These are phyloP conservation scores for Pomatostomus ruficeps DNA, from an alignment of 2,113 vertebrate genomes.

Conservation along the genomic window DNA sequence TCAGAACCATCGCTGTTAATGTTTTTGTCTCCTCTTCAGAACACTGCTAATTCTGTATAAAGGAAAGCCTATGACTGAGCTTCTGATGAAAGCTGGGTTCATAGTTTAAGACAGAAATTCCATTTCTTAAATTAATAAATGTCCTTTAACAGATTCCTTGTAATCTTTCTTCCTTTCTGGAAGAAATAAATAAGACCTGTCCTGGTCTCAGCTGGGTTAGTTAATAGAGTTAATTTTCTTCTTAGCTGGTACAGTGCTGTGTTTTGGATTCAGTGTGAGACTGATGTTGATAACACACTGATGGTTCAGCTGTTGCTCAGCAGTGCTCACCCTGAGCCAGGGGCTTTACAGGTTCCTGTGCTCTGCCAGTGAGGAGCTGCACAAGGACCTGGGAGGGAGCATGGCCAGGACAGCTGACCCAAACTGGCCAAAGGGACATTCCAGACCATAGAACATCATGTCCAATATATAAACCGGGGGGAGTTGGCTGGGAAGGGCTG, in stretches of 20 bases:
- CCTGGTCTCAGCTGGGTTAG: not conserved
- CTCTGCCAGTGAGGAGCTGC: not conserved
- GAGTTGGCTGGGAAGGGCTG: rapidly evolving
- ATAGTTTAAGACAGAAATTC: not conserved
- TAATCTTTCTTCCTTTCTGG: not conserved
- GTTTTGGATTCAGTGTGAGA: not conserved
- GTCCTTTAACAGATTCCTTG: not conserved
- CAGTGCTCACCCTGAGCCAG: not conserved
- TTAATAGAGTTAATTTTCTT: not conserved
- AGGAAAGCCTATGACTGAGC: not conserved
- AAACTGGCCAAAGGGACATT: not conserved
- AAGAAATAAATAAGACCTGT: not conserved
- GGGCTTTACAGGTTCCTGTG: not conserved
- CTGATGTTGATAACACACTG: not conserved
- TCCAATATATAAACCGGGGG: rapidly evolving
- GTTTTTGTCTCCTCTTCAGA: not conserved
- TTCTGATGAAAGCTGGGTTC: not conserved
- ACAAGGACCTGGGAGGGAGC: not conserved
- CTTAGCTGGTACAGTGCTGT: not conserved
- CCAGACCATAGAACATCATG: rapidly evolving
- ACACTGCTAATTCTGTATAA: not conserved
- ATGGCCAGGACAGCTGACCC: not conserved
- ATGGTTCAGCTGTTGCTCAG: not conserved
- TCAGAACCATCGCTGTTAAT: not conserved
- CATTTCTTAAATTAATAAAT: not conserved